These are phyloP conservation scores for Archips xylosteana DNA, from an alignment of 2,888 invertebrate genomes.

Conservation along the genomic window DNA sequence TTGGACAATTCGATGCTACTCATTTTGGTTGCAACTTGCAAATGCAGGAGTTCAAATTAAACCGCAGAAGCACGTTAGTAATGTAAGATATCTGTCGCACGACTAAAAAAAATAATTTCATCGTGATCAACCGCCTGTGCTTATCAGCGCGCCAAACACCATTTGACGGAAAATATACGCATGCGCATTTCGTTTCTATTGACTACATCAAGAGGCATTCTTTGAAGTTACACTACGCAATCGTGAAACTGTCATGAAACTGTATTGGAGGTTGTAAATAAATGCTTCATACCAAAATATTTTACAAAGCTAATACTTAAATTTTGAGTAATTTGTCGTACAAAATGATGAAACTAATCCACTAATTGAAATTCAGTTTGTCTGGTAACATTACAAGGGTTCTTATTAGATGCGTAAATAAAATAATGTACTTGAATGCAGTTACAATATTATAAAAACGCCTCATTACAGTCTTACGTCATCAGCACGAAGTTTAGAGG, in stretches of 20 bases:
- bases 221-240: not conserved
- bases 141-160: conserved; percentile 81
- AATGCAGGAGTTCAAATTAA: conserved; percentile 44
- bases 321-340: too few relatives aligned
- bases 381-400: not conserved
- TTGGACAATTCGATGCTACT: conserved; percentile 66
- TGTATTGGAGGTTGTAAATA: not conserved
- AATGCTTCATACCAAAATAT: not conserved
- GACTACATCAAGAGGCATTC: conserved; percentile 50
- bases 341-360: too few relatives aligned
- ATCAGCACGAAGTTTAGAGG: conserved; percentile 33
- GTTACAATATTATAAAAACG: conserved; percentile 18
- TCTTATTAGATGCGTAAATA: conserved; percentile 12
- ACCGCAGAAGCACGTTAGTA: conserved; percentile 60
- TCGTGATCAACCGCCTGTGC: conserved; percentile 68
- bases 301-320: not conserved
- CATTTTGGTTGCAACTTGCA: conserved; percentile 65
- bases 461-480: conserved; percentile 17
- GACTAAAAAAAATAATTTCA: conserved; percentile 80
- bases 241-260: not conserved
- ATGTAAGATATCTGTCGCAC: conserved; percentile 66
- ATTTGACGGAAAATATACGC: conserved; percentile 71
- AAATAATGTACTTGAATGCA: conserved; percentile 3
- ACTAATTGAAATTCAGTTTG: too few relatives aligned
- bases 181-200: conserved; percentile 72